Evolutionary conservation across 2,113 vertebrate species (phyloP).

Genomic region (Archocentrus centrarchus): DNA sequence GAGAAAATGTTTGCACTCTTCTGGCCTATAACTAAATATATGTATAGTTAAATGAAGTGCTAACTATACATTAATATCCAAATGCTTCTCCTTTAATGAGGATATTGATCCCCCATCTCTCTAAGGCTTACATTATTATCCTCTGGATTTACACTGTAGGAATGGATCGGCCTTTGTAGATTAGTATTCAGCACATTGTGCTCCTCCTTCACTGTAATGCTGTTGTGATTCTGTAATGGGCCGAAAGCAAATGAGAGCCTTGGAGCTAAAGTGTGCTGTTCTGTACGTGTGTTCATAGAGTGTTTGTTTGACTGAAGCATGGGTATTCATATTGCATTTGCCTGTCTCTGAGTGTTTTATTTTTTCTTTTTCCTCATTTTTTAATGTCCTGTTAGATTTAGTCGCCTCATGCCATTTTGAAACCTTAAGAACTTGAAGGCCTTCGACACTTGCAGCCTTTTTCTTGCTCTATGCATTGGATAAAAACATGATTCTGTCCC

Average conservation of each 20-base stretch:
- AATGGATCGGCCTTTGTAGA: constrained; percentile 70
- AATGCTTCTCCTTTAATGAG: constrained; percentile 60
- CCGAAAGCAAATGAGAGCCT: constrained; percentile 67
- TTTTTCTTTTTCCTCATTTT: not conserved
- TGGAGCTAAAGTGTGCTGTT: constrained; percentile 61
- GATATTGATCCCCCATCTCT: constrained; percentile 68
- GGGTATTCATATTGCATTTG: constrained; percentile 26
- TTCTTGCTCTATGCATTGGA: constrained; percentile 1
- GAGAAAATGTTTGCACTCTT: not conserved
- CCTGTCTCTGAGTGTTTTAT: constrained; percentile 6
- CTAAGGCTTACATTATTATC: constrained; percentile 67
- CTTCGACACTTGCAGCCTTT: not conserved
- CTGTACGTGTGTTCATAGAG: constrained; percentile 32
- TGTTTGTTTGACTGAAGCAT: constrained; percentile 30
- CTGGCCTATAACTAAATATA: constrained; percentile 39
- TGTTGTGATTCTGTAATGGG: constrained; percentile 72
- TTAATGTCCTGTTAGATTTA: constrained; percentile 37
- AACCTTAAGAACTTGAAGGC: not conserved
- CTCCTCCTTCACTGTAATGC: constrained; percentile 71
- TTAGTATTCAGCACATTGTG: constrained; percentile 72
- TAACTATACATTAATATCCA: constrained; percentile 55
- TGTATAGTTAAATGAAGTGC: constrained; percentile 21
- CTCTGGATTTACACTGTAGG: constrained; percentile 68
- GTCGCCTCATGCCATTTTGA: not conserved
- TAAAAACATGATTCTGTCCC: constrained; percentile 34